A percentile compares a stretch with the other conserved stretches of the same genome.
Conservation (phyloP, 2,797 vertebrate species). For the Schizopygopsis pylzovi region DNA sequence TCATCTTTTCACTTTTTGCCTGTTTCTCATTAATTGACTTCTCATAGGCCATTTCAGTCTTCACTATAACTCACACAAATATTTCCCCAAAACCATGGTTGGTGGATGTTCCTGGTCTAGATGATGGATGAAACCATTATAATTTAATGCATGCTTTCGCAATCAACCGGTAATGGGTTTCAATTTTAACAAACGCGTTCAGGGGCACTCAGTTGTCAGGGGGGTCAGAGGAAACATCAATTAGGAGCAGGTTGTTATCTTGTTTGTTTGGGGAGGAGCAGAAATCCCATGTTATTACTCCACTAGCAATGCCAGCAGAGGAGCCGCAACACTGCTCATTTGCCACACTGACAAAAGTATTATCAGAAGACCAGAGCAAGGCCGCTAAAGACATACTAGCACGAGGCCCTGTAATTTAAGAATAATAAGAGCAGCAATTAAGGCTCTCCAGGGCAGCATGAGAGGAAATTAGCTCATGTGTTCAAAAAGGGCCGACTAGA, state of each 20-base stretch:
- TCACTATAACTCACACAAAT: conserved; percentile 10
- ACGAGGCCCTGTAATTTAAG: conserved; percentile 68
- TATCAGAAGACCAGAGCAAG: conserved; percentile 63
- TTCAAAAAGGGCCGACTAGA: conserved; percentile 56
- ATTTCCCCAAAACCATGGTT: conserved; percentile 33
- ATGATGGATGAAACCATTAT: conserved; percentile 43
- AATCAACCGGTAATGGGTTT: conserved; percentile 62
- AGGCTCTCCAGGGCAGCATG: conserved; percentile 62
- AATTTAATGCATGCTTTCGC: conserved; percentile 59
- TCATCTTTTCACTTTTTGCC: not conserved
- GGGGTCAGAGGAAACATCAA: conserved; percentile 62
- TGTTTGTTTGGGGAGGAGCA: conserved; percentile 71
- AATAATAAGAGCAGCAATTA: conserved; percentile 72
- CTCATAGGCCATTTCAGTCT: not conserved
- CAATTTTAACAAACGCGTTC: conserved; percentile 54
- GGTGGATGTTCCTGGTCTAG: not conserved
- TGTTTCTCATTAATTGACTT: conserved; percentile 17
- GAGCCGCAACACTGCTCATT: conserved; percentile 69
- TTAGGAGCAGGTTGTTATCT: conserved; percentile 69
- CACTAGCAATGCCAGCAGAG: conserved; percentile 62
- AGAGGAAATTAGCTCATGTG: conserved; percentile 62
- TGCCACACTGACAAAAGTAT: conserved; percentile 65
- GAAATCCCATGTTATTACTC: conserved; percentile 68
- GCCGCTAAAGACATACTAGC: conserved; percentile 59
- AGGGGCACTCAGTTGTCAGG: conserved; percentile 59